Percentiles rank a stretch among this genome's conserved stretches.
Evolutionary conservation across 2,888 invertebrate genomes (phyloP).

Genomic region (Timandra comae): DNA sequence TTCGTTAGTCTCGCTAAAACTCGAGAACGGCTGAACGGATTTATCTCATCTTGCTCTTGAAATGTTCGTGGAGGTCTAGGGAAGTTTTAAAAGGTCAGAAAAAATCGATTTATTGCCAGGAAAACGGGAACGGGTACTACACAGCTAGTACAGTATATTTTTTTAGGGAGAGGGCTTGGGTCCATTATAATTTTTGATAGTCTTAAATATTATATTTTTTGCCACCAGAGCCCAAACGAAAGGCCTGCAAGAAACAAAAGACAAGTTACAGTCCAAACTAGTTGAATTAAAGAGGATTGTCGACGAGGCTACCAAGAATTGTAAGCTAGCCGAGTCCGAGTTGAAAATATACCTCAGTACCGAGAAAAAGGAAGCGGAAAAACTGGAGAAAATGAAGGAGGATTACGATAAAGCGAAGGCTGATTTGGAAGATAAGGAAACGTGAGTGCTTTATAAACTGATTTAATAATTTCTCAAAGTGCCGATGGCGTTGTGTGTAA

Average conservation of each 20-base stretch:
- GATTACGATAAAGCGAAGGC: slow-evolving; percentile 54
- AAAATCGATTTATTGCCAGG: no score
- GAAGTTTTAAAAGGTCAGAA: no score
- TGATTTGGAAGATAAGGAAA: slow-evolving; percentile 72
- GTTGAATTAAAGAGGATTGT: slow-evolving; percentile 82
- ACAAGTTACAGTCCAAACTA: slow-evolving; percentile 80
- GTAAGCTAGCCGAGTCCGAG: slow-evolving; percentile 83
- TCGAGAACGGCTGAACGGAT: no score
- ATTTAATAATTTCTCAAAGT: background rate
- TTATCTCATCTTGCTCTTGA: no score
- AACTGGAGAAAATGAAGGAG: slow-evolving; percentile 78
- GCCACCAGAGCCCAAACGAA: slow-evolving; percentile 76
- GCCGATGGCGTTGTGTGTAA: no score
- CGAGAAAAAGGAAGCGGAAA: slow-evolving; percentile 78
- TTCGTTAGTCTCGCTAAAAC: no score
- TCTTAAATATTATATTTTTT: slow-evolving; percentile 2
- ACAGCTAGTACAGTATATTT: no score
- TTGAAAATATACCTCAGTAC: slow-evolving; percentile 84
- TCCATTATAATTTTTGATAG: no score
- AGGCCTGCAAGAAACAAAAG: slow-evolving; percentile 83
- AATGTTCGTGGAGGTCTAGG: no score
- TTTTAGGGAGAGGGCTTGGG: no score
- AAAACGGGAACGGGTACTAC: no score
- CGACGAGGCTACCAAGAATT: slow-evolving; percentile 79
- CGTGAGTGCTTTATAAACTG: slow-evolving; percentile 23